Evolutionary conservation across 2,797 vertebrate species (phyloP).

Genomic region (Brotogeris chrysoptera): DNA sequence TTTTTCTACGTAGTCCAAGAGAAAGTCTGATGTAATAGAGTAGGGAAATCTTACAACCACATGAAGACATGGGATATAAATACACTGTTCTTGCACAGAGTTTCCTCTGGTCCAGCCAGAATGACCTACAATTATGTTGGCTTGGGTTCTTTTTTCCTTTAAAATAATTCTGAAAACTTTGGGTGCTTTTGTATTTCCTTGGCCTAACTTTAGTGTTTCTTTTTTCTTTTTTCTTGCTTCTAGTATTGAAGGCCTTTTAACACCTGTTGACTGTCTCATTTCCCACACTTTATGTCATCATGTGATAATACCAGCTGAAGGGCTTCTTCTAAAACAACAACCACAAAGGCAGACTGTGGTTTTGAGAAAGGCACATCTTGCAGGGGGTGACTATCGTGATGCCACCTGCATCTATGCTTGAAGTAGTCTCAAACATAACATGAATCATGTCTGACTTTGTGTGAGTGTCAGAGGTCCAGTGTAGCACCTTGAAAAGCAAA

Average conservation of each 20-base stretch:
- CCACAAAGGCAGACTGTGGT: slow-evolving; percentile 74
- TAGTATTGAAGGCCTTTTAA: slow-evolving; percentile 53
- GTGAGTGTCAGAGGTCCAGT: neutral
- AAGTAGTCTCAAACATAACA: slow-evolving; percentile 22
- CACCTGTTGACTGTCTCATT: slow-evolving; percentile 72
- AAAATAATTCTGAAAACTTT: neutral
- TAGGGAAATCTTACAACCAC: neutral
- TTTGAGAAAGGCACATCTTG: slow-evolving; percentile 59
- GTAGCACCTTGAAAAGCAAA: neutral
- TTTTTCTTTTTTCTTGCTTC: neutral
- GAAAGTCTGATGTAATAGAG: neutral
- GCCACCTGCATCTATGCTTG: slow-evolving; percentile 50
- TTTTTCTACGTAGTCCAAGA: neutral
- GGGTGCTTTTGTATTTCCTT: neutral
- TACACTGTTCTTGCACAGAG: neutral
- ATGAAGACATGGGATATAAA: neutral
- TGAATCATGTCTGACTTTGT: slow-evolving; percentile 30
- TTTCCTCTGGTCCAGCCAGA: slow-evolving; percentile 2
- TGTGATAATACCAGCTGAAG: slow-evolving; percentile 65
- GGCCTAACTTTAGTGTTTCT: neutral
- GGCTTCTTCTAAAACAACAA: slow-evolving; percentile 62
- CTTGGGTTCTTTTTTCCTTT: neutral
- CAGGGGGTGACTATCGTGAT: slow-evolving; percentile 38
- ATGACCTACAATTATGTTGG: neutral
- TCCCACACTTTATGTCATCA: slow-evolving; percentile 67